These are phyloP conservation scores for Hippocampus zosterae DNA, from an alignment of 2,113 vertebrate genomes.

Conservation along the genomic window DNA sequence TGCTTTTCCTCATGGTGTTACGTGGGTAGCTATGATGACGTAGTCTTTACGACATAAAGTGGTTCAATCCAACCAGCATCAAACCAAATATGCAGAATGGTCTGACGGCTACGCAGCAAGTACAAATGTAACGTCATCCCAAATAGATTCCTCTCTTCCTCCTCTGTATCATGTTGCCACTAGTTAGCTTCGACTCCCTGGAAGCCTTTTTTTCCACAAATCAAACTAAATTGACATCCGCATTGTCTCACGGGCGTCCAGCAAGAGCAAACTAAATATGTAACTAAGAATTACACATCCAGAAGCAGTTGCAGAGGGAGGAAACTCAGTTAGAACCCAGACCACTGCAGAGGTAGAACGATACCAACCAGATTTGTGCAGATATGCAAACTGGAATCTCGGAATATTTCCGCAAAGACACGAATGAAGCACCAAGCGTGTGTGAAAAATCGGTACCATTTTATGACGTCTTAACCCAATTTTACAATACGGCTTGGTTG, in stretches of 20 bases:
- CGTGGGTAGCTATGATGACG: too few relatives aligned
- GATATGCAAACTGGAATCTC: background rate
- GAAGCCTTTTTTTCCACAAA: background rate
- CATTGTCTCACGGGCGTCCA: too few relatives aligned
- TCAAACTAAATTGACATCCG: background rate
- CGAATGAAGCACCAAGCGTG: background rate
- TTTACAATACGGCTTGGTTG: constrained; percentile 56
- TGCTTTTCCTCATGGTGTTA: too few relatives aligned
- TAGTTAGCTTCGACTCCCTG: background rate
- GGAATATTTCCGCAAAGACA: background rate
- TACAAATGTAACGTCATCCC: too few relatives aligned
- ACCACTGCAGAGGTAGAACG: background rate
- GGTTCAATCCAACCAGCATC: too few relatives aligned
- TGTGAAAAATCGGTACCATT: constrained; percentile 46
- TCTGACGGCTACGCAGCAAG: too few relatives aligned
- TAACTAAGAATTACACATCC: background rate
- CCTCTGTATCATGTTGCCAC: too few relatives aligned
- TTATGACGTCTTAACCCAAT: constrained; percentile 67
- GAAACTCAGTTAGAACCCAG: background rate
- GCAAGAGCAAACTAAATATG: too few relatives aligned
- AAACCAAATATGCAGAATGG: too few relatives aligned
- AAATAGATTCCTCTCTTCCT: too few relatives aligned
- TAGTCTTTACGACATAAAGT: too few relatives aligned
- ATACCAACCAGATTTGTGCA: background rate
- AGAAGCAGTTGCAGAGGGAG: background rate